Percentiles rank a stretch among this genome's conserved stretches.
Evolutionary conservation across 2,888 invertebrate species (phyloP).

Genomic region (Eupelmus urozonus): DNA sequence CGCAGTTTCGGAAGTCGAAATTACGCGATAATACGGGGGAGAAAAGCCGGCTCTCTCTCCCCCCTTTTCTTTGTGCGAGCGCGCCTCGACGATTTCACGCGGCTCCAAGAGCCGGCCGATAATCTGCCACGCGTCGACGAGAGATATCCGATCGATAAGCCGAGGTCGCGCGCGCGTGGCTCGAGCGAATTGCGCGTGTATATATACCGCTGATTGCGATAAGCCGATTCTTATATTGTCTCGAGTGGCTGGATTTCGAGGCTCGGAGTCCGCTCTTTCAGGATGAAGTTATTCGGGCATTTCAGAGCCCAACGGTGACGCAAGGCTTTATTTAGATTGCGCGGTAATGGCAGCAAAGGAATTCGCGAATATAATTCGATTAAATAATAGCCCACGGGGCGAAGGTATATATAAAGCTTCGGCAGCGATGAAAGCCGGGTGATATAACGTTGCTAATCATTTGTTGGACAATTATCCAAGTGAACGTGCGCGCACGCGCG

Average conservation of each 20-base stretch:
- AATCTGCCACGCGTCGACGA: background rate
- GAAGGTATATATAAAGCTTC: background rate
- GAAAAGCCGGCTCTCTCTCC: background rate
- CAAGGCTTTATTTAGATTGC: background rate
- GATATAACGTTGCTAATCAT: background rate
- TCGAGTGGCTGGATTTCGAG: no score
- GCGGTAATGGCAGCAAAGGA: background rate
- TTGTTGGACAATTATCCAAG: background rate
- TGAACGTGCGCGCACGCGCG: no score
- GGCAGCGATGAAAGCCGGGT: background rate
- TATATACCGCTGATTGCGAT: no score
- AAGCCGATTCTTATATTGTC: no score
- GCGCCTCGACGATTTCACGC: conserved; percentile 12
- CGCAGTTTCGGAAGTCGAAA: conserved; percentile 27
- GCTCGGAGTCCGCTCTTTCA: no score
- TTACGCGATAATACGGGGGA: background rate
- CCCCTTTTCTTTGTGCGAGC: background rate
- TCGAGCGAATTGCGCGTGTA: no score
- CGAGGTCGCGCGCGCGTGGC: no score
- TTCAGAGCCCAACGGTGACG: no score
- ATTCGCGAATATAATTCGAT: background rate
- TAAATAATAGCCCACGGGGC: background rate
- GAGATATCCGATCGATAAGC: no score
- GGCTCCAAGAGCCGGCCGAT: conserved; percentile 3
- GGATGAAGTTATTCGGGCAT: no score